phyloP scores from a whole-genome alignment of 2,113 vertebrate genomes.

The Blennius ocellaris region DNA sequence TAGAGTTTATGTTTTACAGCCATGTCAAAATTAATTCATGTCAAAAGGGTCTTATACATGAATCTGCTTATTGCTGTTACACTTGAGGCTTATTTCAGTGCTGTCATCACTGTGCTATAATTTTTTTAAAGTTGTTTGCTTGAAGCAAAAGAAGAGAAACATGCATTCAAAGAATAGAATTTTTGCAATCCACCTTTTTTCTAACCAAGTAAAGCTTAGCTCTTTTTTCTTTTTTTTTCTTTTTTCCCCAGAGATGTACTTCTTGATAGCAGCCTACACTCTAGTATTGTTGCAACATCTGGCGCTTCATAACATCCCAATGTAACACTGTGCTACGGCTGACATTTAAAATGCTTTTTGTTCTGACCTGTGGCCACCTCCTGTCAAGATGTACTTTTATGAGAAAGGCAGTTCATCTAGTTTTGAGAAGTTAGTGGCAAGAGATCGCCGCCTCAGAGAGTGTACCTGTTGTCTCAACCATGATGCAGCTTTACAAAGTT shows the following conservation, averaged over 20 bases:
- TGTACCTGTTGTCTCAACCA: background rate
- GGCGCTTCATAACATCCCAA: background rate
- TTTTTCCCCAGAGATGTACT: background rate
- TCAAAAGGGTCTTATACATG: too few species aligned
- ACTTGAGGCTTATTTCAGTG: too few species aligned
- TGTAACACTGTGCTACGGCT: background rate
- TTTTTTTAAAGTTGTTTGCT: too few species aligned
- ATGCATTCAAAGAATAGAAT: too few species aligned
- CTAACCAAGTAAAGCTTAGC: slow-evolving; percentile 7
- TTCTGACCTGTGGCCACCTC: background rate
- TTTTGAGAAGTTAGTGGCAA: background rate
- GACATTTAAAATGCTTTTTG: background rate
- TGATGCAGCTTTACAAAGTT: background rate
- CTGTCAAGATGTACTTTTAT: background rate
- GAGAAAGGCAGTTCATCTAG: slow-evolving; percentile 1
- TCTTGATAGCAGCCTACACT: slow-evolving; percentile 1
- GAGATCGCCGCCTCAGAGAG: background rate
- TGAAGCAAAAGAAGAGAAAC: too few species aligned
- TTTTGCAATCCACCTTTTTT: slow-evolving; percentile 7
- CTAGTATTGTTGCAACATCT: background rate
- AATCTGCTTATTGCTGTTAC: too few species aligned
- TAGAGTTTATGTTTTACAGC: too few species aligned
- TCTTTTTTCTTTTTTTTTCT: background rate
- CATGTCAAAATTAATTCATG: too few species aligned
- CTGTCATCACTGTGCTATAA: too few species aligned